phyloP scores from a whole-genome alignment of 2,113 vertebrate genomes.

The Nannospalax galili region DNA sequence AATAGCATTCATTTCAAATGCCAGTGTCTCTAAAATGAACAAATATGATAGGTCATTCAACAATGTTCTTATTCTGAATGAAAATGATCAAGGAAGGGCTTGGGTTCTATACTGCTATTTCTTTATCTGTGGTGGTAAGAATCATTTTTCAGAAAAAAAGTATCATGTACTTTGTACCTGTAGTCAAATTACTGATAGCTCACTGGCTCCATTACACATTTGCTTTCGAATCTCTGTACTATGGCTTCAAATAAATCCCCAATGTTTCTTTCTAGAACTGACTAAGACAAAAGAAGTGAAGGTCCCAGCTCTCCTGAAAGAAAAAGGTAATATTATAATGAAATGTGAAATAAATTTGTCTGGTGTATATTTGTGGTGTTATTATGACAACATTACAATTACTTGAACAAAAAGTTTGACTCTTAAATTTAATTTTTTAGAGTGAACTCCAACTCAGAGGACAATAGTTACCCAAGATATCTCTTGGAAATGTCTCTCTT shows the following conservation, averaged over 20 bases:
- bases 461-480: too few relatives aligned
- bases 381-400: too few relatives aligned
- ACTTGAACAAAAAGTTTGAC: too few relatives aligned
- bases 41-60: background rate
- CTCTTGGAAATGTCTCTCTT: too few relatives aligned
- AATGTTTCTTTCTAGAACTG: constrained; percentile 81
- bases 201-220: constrained; percentile 54
- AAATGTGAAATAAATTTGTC: constrained; percentile 6
- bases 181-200: constrained; percentile 13
- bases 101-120: constrained; percentile 38
- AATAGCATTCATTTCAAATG: background rate
- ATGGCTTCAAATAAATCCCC: constrained; percentile 75
- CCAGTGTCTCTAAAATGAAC: background rate
- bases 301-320: constrained; percentile 75
- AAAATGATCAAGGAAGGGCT: constrained; percentile 42
- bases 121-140: constrained; percentile 50
- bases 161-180: background rate
- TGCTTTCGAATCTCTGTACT: constrained; percentile 61
- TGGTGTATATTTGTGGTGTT: background rate
- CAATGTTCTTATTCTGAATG: constrained; percentile 38
- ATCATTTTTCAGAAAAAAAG: constrained; percentile 10
- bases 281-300: constrained; percentile 83
- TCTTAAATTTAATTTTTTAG: too few relatives aligned
- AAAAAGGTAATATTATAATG: constrained; percentile 82
- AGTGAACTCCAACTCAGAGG: too few relatives aligned